Conservation (phyloP, 2,888 invertebrate species). For the Caenorhabditis sinica region DNA sequence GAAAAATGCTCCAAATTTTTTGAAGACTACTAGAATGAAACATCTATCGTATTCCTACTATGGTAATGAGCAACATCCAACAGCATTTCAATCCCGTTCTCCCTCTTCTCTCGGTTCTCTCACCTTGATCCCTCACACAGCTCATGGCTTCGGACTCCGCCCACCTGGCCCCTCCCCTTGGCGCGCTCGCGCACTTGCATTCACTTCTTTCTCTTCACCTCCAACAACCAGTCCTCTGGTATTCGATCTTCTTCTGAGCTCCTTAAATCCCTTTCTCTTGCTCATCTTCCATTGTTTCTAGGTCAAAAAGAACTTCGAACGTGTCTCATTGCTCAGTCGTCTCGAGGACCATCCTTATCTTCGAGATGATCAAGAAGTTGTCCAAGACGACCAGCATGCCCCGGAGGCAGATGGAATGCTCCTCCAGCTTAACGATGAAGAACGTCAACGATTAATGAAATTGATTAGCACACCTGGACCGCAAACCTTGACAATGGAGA, state of each 20-base stretch:
- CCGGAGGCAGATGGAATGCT: slow-evolving; percentile 23
- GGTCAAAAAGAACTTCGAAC: slow-evolving; percentile 63
- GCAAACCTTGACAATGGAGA: slow-evolving; percentile 34
- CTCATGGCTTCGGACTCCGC: slow-evolving; percentile 41
- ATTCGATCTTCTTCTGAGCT: not conserved
- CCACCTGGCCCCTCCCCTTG: slow-evolving; percentile 42
- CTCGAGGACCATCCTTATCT: slow-evolving; percentile 68
- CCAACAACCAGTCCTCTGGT: slow-evolving; percentile 5
- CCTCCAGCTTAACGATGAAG: slow-evolving; percentile 55
- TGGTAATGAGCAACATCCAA: slow-evolving; percentile 1
- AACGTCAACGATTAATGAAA: slow-evolving; percentile 57
- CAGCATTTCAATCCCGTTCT: not conserved
- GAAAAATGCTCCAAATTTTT: no score
- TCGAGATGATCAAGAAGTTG: slow-evolving; percentile 56
- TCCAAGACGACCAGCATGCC: slow-evolving; percentile 18
- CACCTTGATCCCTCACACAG: slow-evolving; percentile 49
- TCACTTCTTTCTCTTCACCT: slow-evolving; percentile 24
- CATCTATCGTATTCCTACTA: not conserved
- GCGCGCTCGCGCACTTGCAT: slow-evolving; percentile 49
- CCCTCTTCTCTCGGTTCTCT: slow-evolving; percentile 10
- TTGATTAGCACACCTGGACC: slow-evolving; percentile 42
- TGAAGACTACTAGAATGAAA: no score
- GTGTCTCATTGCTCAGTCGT: slow-evolving; percentile 56
- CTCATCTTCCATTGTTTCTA: slow-evolving; percentile 17
- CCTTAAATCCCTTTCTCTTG: not conserved